Evolutionary conservation across 2,888 invertebrate species (phyloP).

Genomic region (Parnassius mnemosyne): DNA sequence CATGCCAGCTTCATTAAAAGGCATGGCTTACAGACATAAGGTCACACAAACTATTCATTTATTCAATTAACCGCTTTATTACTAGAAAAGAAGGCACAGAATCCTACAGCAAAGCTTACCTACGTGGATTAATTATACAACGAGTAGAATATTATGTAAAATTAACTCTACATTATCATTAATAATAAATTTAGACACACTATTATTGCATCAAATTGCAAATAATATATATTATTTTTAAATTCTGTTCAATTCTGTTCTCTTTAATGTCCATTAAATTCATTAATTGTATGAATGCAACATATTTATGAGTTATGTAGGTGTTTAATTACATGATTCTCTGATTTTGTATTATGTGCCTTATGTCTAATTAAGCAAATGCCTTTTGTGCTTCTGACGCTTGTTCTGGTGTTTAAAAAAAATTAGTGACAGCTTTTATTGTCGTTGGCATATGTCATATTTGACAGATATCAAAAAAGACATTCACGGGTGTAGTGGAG

Average conservation of each 20-base stretch:
- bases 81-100: slow-evolving; percentile 21
- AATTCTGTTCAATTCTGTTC: background rate
- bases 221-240: slow-evolving; percentile 3
- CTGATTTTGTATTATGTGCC: background rate
- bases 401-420: background rate
- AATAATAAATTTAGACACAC: background rate
- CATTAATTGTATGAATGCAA: background rate
- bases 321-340: background rate
- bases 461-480: slow-evolving; percentile 21
- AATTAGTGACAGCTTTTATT: slow-evolving; percentile 5
- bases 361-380: slow-evolving; percentile 17
- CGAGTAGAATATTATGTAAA: slow-evolving; percentile 1
- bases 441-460: background rate
- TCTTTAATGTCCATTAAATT: background rate
- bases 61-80: slow-evolving; percentile 5
- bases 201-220: background rate
- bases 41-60: slow-evolving; percentile 10
- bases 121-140: slow-evolving; percentile 16
- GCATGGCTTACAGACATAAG: slow-evolving; percentile 19
- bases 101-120: slow-evolving; percentile 18
- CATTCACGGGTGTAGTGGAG: slow-evolving; percentile 12
- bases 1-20: background rate
- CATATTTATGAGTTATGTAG: background rate
- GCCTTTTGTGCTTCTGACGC: slow-evolving; percentile 10
- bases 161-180: background rate